These are phyloP conservation scores for Diarsia dahlii DNA, from an alignment of 2,888 invertebrate genomes.

Conservation along the genomic window DNA sequence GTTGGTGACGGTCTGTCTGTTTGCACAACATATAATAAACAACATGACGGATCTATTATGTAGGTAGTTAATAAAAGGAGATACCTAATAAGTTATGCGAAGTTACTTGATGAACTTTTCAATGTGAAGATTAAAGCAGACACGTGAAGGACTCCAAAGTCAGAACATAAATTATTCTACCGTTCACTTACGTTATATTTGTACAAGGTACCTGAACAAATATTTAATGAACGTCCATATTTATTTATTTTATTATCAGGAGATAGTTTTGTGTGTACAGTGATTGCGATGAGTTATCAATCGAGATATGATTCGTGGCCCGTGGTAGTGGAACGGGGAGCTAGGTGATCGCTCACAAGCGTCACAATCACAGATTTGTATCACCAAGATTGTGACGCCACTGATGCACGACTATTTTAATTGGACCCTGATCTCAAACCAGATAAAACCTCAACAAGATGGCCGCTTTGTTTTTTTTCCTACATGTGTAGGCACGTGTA, in stretches of 20 bases:
- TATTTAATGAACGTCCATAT: slow-evolving; percentile 55
- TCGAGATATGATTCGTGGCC: slow-evolving; percentile 64
- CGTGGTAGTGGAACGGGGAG: slow-evolving; percentile 66
- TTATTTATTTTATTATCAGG: slow-evolving; percentile 59
- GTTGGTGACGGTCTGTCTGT: not conserved
- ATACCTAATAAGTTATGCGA: slow-evolving; percentile 38
- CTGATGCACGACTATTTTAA: slow-evolving; percentile 90
- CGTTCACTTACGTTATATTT: slow-evolving; percentile 49
- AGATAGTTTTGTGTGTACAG: slow-evolving; percentile 57
- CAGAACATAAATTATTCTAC: slow-evolving; percentile 45
- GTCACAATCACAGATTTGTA: slow-evolving; percentile 84
- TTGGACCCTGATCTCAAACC: slow-evolving; percentile 86
- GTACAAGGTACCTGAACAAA: slow-evolving; percentile 48
- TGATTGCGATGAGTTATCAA: slow-evolving; percentile 65
- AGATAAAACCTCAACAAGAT: slow-evolving; percentile 85
- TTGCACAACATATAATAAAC: not conserved
- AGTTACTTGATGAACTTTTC: slow-evolving; percentile 61
- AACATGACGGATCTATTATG: slow-evolving; percentile 20
- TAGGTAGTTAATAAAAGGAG: slow-evolving; percentile 18
- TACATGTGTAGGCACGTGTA: slow-evolving; percentile 83
- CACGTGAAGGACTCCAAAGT: slow-evolving; percentile 54
- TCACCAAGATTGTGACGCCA: slow-evolving; percentile 87
- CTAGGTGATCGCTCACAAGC: slow-evolving; percentile 88
- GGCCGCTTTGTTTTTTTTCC: slow-evolving; percentile 82
- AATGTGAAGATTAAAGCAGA: slow-evolving; percentile 49